A percentile compares a stretch with the other conserved stretches of the same genome.
phyloP scores from a whole-genome alignment of 2,113 vertebrate species.

The Microtus pennsylvanicus region DNA sequence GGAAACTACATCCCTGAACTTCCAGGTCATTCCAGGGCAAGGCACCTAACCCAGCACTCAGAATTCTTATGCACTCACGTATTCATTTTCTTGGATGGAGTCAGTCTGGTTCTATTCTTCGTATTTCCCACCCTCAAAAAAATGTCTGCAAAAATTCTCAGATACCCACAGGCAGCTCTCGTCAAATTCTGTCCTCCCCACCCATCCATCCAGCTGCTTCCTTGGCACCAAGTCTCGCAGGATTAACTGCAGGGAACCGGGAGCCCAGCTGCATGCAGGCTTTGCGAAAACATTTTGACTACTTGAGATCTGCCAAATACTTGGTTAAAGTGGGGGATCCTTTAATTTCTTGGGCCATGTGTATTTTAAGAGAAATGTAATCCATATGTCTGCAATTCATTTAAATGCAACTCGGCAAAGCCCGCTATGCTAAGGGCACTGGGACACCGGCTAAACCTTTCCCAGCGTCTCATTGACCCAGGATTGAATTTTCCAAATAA shows the following conservation, averaged over 20 bases:
- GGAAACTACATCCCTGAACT: constrained; percentile 13
- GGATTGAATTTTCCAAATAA: constrained; percentile 60
- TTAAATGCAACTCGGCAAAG: constrained; percentile 40
- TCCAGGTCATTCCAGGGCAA: neutral
- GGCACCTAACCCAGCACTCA: neutral
- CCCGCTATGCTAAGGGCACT: neutral
- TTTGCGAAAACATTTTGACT: constrained; percentile 80
- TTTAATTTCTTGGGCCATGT: constrained; percentile 75
- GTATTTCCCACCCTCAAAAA: neutral
- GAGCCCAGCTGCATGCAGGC: constrained; percentile 64
- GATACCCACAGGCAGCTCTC: constrained; percentile 3
- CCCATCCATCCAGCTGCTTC: constrained; percentile 62
- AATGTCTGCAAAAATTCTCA: neutral
- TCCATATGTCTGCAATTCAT: constrained; percentile 73
- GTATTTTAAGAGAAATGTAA: constrained; percentile 77
- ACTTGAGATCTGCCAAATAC: constrained; percentile 75
- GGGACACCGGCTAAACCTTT: constrained; percentile 33
- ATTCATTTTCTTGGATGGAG: neutral
- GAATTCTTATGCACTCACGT: neutral
- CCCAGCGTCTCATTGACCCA: constrained; percentile 61
- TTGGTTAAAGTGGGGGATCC: constrained; percentile 74
- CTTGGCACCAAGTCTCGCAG: neutral
- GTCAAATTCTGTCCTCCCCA: constrained; percentile 54
- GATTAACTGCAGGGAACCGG: constrained; percentile 29
- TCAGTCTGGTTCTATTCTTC: constrained; percentile 14